These are phyloP conservation scores for Cryptus viduatorius DNA, from an alignment of 2,888 invertebrate species.

Conservation along the genomic window DNA sequence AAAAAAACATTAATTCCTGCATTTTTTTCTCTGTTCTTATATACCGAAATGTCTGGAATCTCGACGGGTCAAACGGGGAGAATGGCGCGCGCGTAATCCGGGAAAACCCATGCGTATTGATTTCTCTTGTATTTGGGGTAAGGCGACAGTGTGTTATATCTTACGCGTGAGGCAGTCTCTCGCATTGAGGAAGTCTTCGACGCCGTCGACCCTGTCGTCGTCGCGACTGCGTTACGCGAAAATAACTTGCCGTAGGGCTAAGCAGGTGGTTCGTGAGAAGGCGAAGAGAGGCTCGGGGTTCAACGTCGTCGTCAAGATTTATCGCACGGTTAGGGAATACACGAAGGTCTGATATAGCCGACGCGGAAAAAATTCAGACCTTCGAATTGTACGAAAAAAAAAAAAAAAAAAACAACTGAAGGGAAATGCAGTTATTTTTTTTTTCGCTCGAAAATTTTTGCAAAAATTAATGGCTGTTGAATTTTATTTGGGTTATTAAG, in stretches of 20 bases:
- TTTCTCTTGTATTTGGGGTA: conserved; percentile 78
- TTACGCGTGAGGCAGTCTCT: conserved; percentile 66
- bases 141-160: conserved; percentile 73
- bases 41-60: no score
- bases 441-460: neutral
- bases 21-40: neutral
- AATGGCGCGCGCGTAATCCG: neutral
- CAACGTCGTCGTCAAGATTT: conserved; percentile 63
- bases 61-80: neutral
- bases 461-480: neutral
- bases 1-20: neutral
- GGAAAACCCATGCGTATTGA: conserved; percentile 72
- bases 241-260: conserved; percentile 65
- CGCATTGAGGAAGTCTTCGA: conserved; percentile 58
- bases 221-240: conserved; percentile 56
- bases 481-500: neutral
- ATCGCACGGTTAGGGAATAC: conserved; percentile 62
- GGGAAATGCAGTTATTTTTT: conserved; percentile 4
- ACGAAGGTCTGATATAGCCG: conserved; percentile 34
- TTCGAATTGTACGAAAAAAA: conserved; percentile 30
- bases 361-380: conserved; percentile 40
- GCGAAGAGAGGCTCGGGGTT: conserved; percentile 42
- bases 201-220: conserved; percentile 12
- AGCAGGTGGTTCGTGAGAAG: conserved; percentile 44
- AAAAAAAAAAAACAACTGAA: neutral